A percentile compares a stretch with the other conserved stretches of the same genome.
These are phyloP conservation scores for Limosa lapponica DNA, from an alignment of 2,797 vertebrate genomes.

Conservation along the genomic window DNA sequence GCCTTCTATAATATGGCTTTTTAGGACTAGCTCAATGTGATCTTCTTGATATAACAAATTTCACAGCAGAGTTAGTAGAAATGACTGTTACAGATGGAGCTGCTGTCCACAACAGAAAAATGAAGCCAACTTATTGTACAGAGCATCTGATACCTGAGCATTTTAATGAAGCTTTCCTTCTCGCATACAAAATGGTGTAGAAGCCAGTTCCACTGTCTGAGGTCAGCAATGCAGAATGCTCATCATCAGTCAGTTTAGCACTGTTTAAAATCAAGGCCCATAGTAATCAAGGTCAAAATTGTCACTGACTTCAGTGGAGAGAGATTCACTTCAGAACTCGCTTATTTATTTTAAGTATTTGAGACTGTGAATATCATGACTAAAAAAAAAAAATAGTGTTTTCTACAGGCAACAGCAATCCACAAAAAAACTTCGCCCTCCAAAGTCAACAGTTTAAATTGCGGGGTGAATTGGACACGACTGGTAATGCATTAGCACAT, in stretches of 20 bases:
- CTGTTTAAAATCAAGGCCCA: neutral
- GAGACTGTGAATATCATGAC: neutral
- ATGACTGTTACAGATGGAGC: neutral
- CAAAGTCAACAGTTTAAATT: conserved; percentile 9
- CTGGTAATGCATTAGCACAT: neutral
- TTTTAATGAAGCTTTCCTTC: neutral
- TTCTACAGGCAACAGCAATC: neutral
- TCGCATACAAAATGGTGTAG: neutral
- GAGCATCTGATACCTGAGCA: neutral
- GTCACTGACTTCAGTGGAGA: neutral
- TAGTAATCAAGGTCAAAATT: conserved; percentile 6
- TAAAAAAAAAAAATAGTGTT: neutral
- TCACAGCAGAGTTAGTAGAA: neutral
- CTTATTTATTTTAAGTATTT: neutral
- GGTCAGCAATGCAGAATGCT: conserved; percentile 23
- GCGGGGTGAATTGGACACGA: neutral
- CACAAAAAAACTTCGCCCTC: neutral
- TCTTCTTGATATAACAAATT: neutral
- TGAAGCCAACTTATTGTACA: neutral
- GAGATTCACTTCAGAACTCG: neutral
- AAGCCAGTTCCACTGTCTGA: neutral
- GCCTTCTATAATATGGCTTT: neutral
- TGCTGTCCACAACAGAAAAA: conserved; percentile 2
- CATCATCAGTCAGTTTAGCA: neutral
- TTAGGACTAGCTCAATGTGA: neutral